Conservation (phyloP, 2,797 vertebrate genomes). For the Malurus splendens region DNA sequence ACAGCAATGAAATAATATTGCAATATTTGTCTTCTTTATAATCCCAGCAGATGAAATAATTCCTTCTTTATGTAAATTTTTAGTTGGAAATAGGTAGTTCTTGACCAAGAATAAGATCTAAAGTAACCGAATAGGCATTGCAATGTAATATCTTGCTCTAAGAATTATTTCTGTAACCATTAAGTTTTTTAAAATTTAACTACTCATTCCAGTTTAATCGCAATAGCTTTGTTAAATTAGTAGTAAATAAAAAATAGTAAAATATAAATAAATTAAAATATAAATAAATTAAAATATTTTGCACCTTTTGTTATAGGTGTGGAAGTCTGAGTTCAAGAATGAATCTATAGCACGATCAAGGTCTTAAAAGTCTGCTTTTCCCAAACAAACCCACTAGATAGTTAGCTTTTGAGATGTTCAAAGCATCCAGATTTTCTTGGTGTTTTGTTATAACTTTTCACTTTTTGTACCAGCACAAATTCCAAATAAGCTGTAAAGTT, state of each 20-base stretch:
- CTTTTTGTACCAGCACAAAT: background rate
- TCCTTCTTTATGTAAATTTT: background rate
- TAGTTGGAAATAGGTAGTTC: background rate
- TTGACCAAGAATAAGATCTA: background rate
- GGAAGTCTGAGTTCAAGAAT: background rate
- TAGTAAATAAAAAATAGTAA: background rate
- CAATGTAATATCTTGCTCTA: background rate
- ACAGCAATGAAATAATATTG: background rate
- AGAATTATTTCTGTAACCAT: background rate
- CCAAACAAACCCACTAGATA: background rate
- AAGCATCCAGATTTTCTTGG: background rate
- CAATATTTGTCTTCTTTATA: background rate
- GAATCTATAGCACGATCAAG: background rate
- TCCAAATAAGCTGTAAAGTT: background rate
- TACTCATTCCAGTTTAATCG: background rate
- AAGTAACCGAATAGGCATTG: background rate
- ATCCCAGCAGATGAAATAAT: background rate
- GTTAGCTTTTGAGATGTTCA: background rate
- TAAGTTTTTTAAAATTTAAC: background rate
- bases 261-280: background rate
- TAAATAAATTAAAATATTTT: background rate
- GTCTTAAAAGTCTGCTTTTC: background rate
- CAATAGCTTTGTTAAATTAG: background rate
- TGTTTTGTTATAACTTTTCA: background rate
- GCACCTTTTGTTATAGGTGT: background rate